Evolutionary conservation across 1,140 invertebrate genomes (phyloP), one percentile per base, ranked within the genome.

Genomic region (Brachionus calyciflorus): DNA sequence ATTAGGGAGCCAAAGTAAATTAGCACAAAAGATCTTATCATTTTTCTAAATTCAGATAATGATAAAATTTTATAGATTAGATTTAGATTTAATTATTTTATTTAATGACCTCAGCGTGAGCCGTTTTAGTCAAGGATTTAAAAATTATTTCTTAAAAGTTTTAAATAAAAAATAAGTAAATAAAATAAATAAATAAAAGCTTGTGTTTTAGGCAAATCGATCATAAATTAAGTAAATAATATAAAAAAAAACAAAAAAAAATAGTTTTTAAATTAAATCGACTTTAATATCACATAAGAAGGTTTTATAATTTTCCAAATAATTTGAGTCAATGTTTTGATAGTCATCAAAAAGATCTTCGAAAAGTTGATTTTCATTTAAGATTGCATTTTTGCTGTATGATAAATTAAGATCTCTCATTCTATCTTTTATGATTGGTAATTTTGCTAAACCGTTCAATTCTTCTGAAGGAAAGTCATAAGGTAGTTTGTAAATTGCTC

Each of bases 381-480:
- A 12, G 2, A 55, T 55, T 12, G 24, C 53, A n/a, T 55, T 55
- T 28, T 28, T 1, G 9, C 4, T 10, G 28, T 55, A 55, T 4
- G 21, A n/a, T 55, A 24, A 12, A 55, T 55, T 55, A 12, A 55
- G 26, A 26, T 55, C 53, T 7, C 3, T 1, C 21, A 55, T 24
- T 55, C 53, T 55, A 10, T 55, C 53, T n/a, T 28, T 55, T 28
- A 55, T 55, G 28, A 21, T 30, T 55, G 53, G 7, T n/a, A 55
- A 30, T 14, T n/a, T 9, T 2, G 53, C n/a, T n/a, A 49, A n/a
- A 6, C 17, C n/a, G n/a, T 17, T 49, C 1, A 49, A 3, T 6
- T 6, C 46, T 49, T 26, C 21, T 2, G 51, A 55, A 3, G 14
- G 2, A 19, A 14, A 40, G n/a, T 63, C 30, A 63, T 10, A 63